Percentiles rank a stretch among this genome's conserved stretches.
Evolutionary conservation across 2,113 vertebrate genomes (phyloP).

Genomic region (Cervus canadensis): DNA sequence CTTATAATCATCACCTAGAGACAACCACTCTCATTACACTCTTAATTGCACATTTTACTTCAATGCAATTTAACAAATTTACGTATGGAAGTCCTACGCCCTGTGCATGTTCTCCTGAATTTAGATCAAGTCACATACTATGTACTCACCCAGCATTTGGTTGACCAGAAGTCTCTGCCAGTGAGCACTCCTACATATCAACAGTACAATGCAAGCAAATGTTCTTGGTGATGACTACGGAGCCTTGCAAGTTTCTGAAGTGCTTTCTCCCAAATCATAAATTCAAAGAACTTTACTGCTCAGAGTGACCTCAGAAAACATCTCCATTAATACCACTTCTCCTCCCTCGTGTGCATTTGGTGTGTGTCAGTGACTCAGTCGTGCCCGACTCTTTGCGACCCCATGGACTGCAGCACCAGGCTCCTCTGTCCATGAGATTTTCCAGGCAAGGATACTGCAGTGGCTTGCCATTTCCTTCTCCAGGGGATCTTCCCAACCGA

Average conservation of each 20-base stretch:
- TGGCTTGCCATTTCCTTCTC: too few species aligned
- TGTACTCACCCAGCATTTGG: constrained; percentile 56
- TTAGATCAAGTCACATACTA: constrained; percentile 60
- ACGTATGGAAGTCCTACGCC: constrained; percentile 35
- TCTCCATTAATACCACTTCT: background rate
- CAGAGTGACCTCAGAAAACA: background rate
- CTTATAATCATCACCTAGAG: constrained; percentile 37
- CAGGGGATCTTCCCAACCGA: too few species aligned
- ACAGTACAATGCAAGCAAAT: constrained; percentile 35
- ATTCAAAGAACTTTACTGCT: constrained; percentile 10
- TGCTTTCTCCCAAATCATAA: constrained; percentile 32
- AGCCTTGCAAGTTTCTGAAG: constrained; percentile 11
- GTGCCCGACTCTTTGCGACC: too few species aligned
- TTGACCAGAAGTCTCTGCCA: constrained; percentile 66
- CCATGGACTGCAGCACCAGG: too few species aligned
- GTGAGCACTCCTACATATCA: constrained; percentile 57
- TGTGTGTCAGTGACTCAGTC: background rate
- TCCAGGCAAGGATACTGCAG: too few species aligned
- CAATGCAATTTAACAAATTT: constrained; percentile 56
- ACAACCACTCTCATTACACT: constrained; percentile 51
- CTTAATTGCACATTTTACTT: constrained; percentile 58
- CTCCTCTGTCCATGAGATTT: too few species aligned
- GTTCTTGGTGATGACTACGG: constrained; percentile 32
- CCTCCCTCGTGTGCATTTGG: background rate
- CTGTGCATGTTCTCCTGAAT: constrained; percentile 51